Evolutionary conservation across 1,140 invertebrate species (phyloP), one percentile per base, ranked within the genome.

Genomic region (Wasmannia auropunctata): DNA sequence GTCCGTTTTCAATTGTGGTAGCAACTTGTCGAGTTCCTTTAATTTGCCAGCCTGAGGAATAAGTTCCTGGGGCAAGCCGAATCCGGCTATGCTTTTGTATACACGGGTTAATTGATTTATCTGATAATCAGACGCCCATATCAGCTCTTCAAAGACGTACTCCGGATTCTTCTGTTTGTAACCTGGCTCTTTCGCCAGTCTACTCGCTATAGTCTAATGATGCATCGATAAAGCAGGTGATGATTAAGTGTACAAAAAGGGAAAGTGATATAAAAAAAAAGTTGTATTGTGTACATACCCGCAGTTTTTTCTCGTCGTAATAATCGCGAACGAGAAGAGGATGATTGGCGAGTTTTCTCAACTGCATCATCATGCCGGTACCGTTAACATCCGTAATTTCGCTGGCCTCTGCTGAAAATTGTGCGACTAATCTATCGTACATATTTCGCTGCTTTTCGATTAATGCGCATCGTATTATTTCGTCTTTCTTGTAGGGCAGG

Each of bases 51-150:
- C 98, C 67, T 96, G 94, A 22, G 96, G 95, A 80, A 99, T 97
- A 14, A 98, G 88, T 19, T 97, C 94, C 77, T 97, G 96, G 3
- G 98, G 97, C 37, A 98, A 88, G 6, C 94, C 92, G 91, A 95
- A 43, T 92, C 95, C 94, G 49, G 88, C 93, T 25, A 95, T 49
- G 86, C 93, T 95, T 94, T 96, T 95, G 90, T 96, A 97, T 22
- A 95, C 94, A 77, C 96, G 95, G 58, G 98, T 97, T 19, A 99
- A 94, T 86, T 97, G 96, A 94, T 98, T 97, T 76, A 99, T 97
- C 92, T 99, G 98, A 95, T 98, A 99, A 95, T 99, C 99, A 0
- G 98, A 98, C 96, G 98, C 97, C 90, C 97, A 97, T 25, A 96
- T 94, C 91, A 99, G 96, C 93, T 99, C 98, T 91, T 99, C 98